A percentile compares a stretch with the other conserved stretches of the same genome.
Evolutionary conservation across 2,888 invertebrate species (phyloP).

Genomic region (Stenchaetothrips biformis): DNA sequence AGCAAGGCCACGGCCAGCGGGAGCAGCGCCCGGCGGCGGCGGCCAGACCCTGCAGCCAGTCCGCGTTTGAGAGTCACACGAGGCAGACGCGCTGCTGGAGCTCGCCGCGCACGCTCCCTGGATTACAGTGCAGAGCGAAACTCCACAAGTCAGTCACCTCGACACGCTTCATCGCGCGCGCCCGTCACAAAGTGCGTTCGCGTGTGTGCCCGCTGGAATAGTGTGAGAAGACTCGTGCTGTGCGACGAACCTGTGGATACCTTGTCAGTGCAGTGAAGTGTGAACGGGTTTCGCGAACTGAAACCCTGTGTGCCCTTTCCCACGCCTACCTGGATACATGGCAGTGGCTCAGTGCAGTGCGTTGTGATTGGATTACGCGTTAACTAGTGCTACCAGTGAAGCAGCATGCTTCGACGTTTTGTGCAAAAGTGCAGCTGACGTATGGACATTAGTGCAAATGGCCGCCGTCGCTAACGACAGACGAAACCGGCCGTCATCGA

Average conservation of each 20-base stretch:
- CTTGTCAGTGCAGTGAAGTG: slow-evolving; percentile 20
- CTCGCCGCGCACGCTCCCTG: slow-evolving; percentile 10
- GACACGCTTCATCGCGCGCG: slow-evolving; percentile 7
- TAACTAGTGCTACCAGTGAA: neutral
- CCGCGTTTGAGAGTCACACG: neutral
- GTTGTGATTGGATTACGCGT: slow-evolving; percentile 14
- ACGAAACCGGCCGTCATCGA: slow-evolving; percentile 24
- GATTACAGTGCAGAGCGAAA: slow-evolving; percentile 6
- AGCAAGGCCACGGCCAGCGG: slow-evolving; percentile 20
- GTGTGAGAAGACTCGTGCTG: neutral
- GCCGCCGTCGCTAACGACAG: neutral
- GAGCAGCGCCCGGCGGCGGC: slow-evolving; percentile 16
- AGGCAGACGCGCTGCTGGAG: slow-evolving; percentile 6
- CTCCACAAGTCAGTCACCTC: slow-evolving; percentile 1
- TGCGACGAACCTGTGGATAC: neutral
- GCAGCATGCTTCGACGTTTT: neutral
- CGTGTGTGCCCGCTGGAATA: neutral
- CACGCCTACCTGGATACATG: slow-evolving; percentile 2
- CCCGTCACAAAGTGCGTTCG: neutral
- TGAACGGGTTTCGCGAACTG: neutral
- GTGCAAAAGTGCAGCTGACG: slow-evolving; percentile 17
- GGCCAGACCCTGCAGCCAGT: neutral
- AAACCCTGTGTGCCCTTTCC: neutral
- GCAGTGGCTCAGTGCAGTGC: slow-evolving; percentile 3
- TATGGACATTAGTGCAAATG: slow-evolving; percentile 7